Base-by-base conservation (phyloP, 1,140 invertebrate genomes). In the Cydia splendana region DNA sequence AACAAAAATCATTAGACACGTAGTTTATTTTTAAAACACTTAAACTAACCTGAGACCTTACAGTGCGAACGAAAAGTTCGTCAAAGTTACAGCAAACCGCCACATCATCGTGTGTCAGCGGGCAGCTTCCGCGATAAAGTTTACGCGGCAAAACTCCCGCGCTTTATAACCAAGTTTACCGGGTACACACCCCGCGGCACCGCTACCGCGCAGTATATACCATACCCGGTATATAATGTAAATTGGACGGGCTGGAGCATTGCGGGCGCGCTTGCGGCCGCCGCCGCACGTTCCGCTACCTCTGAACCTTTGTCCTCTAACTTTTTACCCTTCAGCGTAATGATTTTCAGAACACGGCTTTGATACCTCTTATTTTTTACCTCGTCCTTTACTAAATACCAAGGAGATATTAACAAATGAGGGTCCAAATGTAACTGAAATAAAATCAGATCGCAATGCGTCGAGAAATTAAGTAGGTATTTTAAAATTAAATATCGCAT, bases 121-220 rank as follows among this genome's bases (percentile, higher is more conserved):
- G 71, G 12, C 74, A 76, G 77, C 75, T 82, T 80, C 79, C 76
- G 85, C 81, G 80, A 88, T 87, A 88, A 85, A 89, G 86, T 91
- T 90, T 92, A 78, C 88, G 87, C 87, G 88, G 82, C 87, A 89
- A 92, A 92, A 87, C 80, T 88, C 86, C 88, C 88, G 88, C 88
- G 88, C 86, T 90, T 89, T 87, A 88, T 83, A 87, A 80, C 80
- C 81, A 85, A 85, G 84, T 86, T 87, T 87, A 80, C 83, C 77
- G 74, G 77, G 79, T 57, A 57, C 10, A 62, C 57, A 20, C 20
- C 57, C 57, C 57, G 57, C 76, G 78, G 80, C 45, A 79, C 81
- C 81, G 77, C 75, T 77, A 75, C 76, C 67, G 74, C 83, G 53
- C 83, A 75, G 77, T 71, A 38, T 67, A 38, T 69, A 51, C 38